Conservation (phyloP, 53 echinoderm and acorn worm genomes). For the Apostichopus leukothele region DNA sequence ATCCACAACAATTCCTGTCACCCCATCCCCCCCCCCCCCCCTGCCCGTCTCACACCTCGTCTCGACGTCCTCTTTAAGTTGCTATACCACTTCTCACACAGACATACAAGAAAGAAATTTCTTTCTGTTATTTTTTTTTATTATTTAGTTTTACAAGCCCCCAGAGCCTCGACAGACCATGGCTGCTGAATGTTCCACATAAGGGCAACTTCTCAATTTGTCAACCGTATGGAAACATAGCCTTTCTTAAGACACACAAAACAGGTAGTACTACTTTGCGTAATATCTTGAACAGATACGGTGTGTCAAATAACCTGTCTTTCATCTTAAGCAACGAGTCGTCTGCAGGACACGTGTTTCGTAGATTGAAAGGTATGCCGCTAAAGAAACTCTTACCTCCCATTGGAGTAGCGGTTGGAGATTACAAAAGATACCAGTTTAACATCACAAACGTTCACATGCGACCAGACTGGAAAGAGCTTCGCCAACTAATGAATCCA, state of each 20-base stretch:
- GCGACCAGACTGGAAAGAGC: constrained; percentile 37
- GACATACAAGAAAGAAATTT: too few relatives aligned
- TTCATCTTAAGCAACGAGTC: constrained; percentile 48
- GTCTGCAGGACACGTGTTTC: constrained; percentile 50
- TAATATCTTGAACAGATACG: constrained; percentile 56
- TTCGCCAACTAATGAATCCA: constrained; percentile 58
- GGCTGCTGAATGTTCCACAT: too few relatives aligned
- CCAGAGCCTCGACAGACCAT: too few relatives aligned
- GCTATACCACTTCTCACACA: too few relatives aligned
- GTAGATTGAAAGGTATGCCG: constrained; percentile 19
- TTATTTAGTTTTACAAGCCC: too few relatives aligned
- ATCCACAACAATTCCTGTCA: too few relatives aligned
- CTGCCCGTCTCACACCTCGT: too few relatives aligned
- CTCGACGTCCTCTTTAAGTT: too few relatives aligned
- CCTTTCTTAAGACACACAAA: constrained; percentile 64
- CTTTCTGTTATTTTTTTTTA: too few relatives aligned
- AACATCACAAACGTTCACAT: constrained; percentile 58
- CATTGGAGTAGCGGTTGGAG: constrained; percentile 26
- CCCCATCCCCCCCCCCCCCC: too few relatives aligned
- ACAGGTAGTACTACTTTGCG: constrained; percentile 66
- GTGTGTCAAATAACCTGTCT: constrained; percentile 45
- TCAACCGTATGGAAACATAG: constrained; percentile 42
- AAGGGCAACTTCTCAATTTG: background rate
- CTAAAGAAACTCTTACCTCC: constrained; percentile 52
- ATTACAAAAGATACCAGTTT: constrained; percentile 51